These are phyloP conservation scores for Nomada lathburiana DNA, from an alignment of 2,888 invertebrate species.

Conservation along the genomic window DNA sequence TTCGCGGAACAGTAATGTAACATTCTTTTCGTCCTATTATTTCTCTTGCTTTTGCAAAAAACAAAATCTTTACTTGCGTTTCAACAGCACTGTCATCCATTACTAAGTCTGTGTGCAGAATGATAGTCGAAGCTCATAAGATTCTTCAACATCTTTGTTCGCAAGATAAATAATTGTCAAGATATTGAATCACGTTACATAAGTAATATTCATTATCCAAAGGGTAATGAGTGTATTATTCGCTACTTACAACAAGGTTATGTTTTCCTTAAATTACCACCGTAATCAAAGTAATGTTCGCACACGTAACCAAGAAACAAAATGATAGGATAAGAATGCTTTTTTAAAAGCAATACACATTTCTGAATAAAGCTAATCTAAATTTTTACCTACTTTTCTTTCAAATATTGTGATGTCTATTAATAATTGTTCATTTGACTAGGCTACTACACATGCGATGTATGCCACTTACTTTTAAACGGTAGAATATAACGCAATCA, in stretches of 20 bases:
- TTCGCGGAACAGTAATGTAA: constrained; percentile 85
- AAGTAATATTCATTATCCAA: constrained; percentile 45
- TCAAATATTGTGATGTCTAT: neutral
- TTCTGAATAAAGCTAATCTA: neutral
- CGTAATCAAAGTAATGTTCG: neutral
- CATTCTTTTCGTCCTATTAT: constrained; percentile 88
- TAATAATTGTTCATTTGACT: neutral
- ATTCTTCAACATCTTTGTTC: constrained; percentile 33
- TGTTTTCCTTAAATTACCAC: constrained; percentile 32
- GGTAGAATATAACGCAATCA: constrained; percentile 25
- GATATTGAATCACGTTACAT: constrained; percentile 44
- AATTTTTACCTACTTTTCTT: neutral
- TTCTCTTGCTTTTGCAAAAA: constrained; percentile 96
- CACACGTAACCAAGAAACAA: neutral
- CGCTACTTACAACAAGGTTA: constrained; percentile 42
- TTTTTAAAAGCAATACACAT: neutral
- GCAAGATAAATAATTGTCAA: neutral
- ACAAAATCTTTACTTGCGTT: constrained; percentile 88
- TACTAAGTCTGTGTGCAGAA: constrained; percentile 6
- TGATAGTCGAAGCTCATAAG: neutral
- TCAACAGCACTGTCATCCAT: constrained; percentile 49
- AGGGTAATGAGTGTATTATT: neutral
- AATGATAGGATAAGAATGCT: neutral
- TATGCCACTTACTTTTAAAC: constrained; percentile 27
- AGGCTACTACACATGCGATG: neutral